phyloP scores from a whole-genome alignment of 2,113 vertebrate species.

The Eretmochelys imbricata region DNA sequence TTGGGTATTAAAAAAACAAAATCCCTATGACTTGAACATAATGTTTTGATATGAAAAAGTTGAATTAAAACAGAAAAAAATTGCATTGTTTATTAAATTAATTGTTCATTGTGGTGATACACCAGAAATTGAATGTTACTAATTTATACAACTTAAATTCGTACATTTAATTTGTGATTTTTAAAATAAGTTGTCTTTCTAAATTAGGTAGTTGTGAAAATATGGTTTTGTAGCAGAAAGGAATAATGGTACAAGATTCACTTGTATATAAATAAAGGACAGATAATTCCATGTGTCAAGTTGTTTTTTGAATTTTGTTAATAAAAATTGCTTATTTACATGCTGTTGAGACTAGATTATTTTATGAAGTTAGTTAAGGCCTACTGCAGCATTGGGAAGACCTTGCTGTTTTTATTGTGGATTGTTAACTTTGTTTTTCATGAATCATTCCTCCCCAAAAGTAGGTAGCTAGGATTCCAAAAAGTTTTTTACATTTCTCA shows the following conservation, averaged over 20 bases:
- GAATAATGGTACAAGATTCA: not conserved
- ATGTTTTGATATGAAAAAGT: not conserved
- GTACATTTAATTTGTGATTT: not conserved
- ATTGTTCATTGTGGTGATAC: not conserved
- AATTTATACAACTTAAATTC: not conserved
- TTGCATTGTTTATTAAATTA: not conserved
- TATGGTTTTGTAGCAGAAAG: not conserved
- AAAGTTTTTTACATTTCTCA: not conserved
- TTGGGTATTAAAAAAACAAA: not conserved
- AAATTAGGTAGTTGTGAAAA: not conserved
- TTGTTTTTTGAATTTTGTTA: not conserved
- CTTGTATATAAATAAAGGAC: not conserved
- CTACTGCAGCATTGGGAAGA: not conserved
- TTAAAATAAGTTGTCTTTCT: not conserved
- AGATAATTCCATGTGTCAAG: not conserved
- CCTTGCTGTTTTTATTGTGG: not conserved
- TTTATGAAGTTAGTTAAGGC: not conserved
- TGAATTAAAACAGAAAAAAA: not conserved
- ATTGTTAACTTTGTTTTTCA: not conserved
- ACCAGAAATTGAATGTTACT: not conserved
- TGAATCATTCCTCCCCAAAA: not conserved
- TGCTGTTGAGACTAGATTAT: not conserved
- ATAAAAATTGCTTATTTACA: not conserved
- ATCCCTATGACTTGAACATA: not conserved
- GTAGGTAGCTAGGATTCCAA: not conserved